Conservation (phyloP, 1,140 invertebrate genomes). For the Samia ricini region DNA sequence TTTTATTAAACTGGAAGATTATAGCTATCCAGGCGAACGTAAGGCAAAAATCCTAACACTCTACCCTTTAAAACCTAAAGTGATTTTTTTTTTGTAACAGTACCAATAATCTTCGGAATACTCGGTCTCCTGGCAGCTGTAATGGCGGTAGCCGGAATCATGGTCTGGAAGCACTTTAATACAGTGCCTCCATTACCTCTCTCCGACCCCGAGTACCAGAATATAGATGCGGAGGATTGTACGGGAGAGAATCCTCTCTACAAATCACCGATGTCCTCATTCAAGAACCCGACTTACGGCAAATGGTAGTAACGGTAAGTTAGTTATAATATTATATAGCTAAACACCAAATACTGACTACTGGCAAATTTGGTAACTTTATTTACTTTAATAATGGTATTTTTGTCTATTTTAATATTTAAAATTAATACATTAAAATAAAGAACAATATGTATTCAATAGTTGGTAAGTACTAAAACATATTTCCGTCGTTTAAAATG, state of each 20-base stretch:
- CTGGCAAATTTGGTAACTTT: too few species aligned
- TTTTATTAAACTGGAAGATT: too few species aligned
- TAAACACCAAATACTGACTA: too few species aligned
- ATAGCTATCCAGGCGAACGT: too few species aligned
- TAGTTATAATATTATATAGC: not conserved
- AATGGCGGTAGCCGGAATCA: slow-evolving; percentile 86
- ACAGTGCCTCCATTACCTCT: slow-evolving; percentile 89
- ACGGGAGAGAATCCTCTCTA: slow-evolving; percentile 68
- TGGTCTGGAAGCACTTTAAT: slow-evolving; percentile 81
- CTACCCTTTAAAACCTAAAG: too few species aligned
- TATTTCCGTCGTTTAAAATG: too few species aligned
- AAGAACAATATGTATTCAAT: too few species aligned
- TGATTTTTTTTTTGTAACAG: slow-evolving; percentile 22
- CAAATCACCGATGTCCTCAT: slow-evolving; percentile 65
- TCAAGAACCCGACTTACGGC: slow-evolving; percentile 70
- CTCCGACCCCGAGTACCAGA: slow-evolving; percentile 89
- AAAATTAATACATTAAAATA: too few species aligned
- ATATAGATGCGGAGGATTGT: slow-evolving; percentile 89
- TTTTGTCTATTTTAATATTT: too few species aligned
- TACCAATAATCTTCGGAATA: slow-evolving; percentile 75
- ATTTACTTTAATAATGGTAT: too few species aligned
- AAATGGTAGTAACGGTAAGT: slow-evolving; percentile 59
- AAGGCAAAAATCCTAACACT: too few species aligned
- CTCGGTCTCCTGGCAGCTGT: slow-evolving; percentile 89
- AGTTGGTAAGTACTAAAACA: too few species aligned